A percentile compares a stretch with the other conserved stretches of the same genome.
Evolutionary conservation across 2,113 vertebrate species (phyloP).

Genomic region (Nesogale talazaci): DNA sequence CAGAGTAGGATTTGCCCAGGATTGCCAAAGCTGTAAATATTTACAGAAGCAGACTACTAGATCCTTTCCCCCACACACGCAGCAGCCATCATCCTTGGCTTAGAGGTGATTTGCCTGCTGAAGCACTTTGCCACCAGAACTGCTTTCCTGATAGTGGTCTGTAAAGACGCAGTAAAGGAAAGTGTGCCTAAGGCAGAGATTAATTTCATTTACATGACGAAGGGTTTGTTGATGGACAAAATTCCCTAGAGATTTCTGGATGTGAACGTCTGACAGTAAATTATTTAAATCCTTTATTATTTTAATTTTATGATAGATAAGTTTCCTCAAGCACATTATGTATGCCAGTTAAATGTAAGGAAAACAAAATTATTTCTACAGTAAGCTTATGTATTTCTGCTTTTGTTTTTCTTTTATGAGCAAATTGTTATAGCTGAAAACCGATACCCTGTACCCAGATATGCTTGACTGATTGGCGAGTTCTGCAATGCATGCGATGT

Average conservation of each 20-base stretch:
- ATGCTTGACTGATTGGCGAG: not conserved
- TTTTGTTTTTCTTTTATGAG: not conserved
- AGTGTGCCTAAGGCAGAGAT: not conserved
- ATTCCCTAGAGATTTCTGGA: not conserved
- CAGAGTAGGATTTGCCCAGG: not conserved
- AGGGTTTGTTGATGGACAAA: not conserved
- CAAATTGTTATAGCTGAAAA: not conserved
- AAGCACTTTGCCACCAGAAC: not conserved
- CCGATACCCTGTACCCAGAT: not conserved
- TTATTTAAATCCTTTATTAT: not conserved
- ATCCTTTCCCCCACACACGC: too few species aligned
- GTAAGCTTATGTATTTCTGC: not conserved
- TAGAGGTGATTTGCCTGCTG: too few species aligned
- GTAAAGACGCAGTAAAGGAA: not conserved
- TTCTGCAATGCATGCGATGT: not conserved
- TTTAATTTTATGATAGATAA: constrained; percentile 18
- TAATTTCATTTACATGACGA: not conserved
- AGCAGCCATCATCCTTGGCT: not conserved
- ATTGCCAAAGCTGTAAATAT: not conserved
- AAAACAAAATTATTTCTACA: not conserved
- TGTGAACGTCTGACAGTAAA: not conserved
- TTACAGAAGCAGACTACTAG: not conserved
- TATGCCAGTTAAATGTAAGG: not conserved
- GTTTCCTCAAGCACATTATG: not conserved
- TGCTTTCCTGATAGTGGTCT: not conserved